phyloP scores from a whole-genome alignment of 2,113 vertebrate genomes.

The Menidia beryllina region DNA sequence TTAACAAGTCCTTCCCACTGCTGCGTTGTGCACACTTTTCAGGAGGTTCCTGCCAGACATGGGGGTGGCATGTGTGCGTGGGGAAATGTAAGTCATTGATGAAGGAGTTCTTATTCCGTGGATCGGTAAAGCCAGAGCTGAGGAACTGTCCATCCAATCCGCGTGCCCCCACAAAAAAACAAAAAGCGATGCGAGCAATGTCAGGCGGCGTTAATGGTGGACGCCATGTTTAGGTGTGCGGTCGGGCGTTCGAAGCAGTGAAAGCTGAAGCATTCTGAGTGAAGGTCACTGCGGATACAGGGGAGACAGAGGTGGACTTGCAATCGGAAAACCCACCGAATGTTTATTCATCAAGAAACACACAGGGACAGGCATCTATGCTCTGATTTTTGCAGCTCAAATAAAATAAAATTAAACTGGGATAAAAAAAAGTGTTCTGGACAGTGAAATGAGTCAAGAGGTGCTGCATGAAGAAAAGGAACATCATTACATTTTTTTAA shows the following conservation, averaged over 20 bases:
- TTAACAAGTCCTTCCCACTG: slow-evolving; percentile 41
- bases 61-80: slow-evolving; percentile 26
- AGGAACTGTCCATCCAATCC: background rate
- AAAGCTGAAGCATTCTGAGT: background rate
- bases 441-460: background rate
- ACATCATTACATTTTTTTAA: background rate
- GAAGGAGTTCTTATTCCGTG: slow-evolving; percentile 53
- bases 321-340: too few species aligned
- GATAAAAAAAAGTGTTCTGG: background rate
- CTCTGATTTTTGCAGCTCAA: background rate
- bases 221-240: background rate
- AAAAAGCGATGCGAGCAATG: background rate
- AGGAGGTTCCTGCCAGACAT: slow-evolving; percentile 47
- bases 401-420: background rate
- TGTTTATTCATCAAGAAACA: slow-evolving; percentile 2
- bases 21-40: slow-evolving; percentile 35
- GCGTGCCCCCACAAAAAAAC: background rate
- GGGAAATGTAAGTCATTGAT: slow-evolving; percentile 46
- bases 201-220: background rate
- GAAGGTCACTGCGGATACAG: background rate
- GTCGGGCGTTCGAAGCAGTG: background rate
- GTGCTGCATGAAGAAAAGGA: background rate
- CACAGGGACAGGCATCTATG: background rate
- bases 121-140: slow-evolving; percentile 5
- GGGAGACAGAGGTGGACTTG: too few species aligned